These are phyloP conservation scores for Amphipoea lucens DNA, from an alignment of 2,888 invertebrate genomes.

Conservation along the genomic window DNA sequence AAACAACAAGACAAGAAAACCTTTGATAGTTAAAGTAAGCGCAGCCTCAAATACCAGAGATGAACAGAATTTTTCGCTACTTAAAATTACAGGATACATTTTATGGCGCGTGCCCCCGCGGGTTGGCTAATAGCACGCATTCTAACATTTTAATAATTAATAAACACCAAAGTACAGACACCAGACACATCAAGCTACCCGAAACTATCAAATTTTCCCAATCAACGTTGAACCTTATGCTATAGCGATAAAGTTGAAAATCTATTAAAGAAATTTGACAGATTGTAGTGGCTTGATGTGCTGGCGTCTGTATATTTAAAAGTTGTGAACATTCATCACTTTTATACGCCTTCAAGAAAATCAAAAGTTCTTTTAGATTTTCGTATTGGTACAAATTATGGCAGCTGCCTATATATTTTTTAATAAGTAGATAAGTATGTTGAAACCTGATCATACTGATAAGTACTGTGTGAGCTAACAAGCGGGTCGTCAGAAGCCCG, in stretches of 20 bases:
- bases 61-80: constrained; percentile 37
- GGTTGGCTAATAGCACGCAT: constrained; percentile 68
- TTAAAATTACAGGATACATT: constrained; percentile 60
- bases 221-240: too few relatives aligned
- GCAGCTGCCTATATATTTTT: background rate
- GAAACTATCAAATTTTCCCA: too few relatives aligned
- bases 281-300: too few relatives aligned
- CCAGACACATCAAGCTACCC: too few relatives aligned
- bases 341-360: background rate
- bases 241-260: too few relatives aligned
- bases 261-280: too few relatives aligned
- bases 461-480: too few relatives aligned
- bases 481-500: too few relatives aligned
- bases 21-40: background rate
- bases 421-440: too few relatives aligned
- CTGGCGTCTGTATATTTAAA: constrained; percentile 20
- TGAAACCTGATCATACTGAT: background rate
- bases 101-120: constrained; percentile 42
- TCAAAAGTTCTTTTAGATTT: background rate
- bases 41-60: constrained; percentile 19
- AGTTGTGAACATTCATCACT: background rate
- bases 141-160: constrained; percentile 65
- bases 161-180: constrained; percentile 20
- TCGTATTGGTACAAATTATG: background rate
- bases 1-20: background rate